Conservation (phyloP, 2,888 invertebrate genomes). For the Operophtera brumata region DNA sequence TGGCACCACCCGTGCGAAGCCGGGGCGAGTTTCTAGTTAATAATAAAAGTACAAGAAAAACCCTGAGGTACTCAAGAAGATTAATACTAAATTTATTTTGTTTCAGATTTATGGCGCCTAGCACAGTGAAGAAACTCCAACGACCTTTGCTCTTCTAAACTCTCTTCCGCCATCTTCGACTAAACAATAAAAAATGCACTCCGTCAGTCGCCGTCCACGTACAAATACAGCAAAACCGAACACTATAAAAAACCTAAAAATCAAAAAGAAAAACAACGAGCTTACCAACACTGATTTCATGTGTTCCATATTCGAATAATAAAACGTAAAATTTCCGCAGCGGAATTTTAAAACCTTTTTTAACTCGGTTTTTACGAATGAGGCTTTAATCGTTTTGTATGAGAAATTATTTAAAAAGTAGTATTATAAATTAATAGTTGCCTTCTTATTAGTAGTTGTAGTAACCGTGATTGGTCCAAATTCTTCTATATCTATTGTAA, state of each 20-base stretch:
- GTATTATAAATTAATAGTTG: constrained; percentile 59
- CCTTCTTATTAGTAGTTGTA: constrained; percentile 64
- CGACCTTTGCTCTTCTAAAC: constrained; percentile 25
- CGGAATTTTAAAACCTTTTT: constrained; percentile 26
- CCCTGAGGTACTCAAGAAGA: not conserved
- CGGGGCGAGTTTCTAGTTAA: no score
- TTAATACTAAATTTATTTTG: constrained; percentile 34
- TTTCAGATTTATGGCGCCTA: constrained; percentile 62
- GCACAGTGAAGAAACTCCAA: constrained; percentile 40
- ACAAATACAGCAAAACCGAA: constrained; percentile 42
- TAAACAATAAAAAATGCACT: constrained; percentile 53
- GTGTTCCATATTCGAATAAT: constrained; percentile 52
- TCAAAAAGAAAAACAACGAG: constrained; percentile 67
- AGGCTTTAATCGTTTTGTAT: constrained; percentile 48
- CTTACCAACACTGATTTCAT: constrained; percentile 55
- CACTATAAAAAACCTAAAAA: constrained; percentile 55
- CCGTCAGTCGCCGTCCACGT: constrained; percentile 62
- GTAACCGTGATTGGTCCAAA: constrained; percentile 69
- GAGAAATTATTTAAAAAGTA: constrained; percentile 40
- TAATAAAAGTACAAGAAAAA: not conserved
- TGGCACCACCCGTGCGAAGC: no score
- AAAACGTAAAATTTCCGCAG: constrained; percentile 33
- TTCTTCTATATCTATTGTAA: constrained; percentile 44
- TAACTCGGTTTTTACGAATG: constrained; percentile 36
- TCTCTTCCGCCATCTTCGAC: constrained; percentile 39